Base-by-base conservation (phyloP, 2,888 invertebrate genomes). In the Tiphia femorata region DNA sequence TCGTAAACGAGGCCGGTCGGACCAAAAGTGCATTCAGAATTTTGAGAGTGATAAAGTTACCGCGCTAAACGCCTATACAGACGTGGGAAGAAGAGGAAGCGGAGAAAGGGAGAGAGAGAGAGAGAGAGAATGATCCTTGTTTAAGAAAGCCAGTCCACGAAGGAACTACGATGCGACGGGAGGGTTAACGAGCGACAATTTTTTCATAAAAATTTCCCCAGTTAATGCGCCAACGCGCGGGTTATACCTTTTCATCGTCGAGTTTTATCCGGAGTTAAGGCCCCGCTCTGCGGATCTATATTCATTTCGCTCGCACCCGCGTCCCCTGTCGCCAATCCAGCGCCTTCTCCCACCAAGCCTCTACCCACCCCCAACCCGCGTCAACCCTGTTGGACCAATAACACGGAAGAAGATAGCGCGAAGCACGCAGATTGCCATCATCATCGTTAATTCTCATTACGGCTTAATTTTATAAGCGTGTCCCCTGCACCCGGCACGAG, bases 391-490 rank as follows among this genome's bases (percentile, higher is more conserved):
- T 40, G 44, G 35, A 47, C 38, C 58, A 65, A 62, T 70, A 66
- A 49, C 53, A 23, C 53, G 46, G 16, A 33, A 40, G 40, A 49
- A 63, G 56, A 58, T 62, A 67, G 54, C 59, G 38, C 44, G 33
- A 43, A 38, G 46, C 29, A 43, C 46, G 52, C 47, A 67, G 62
- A 72, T 69, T 63, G 62, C 68, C 59, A 61, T 64, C 64, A 55
- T 71, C 62, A 38, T 57, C 72, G 59, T 73, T 72, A 68, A 69
- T 72, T 67, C 68, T 71, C 60, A 57, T 72, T 71, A 71, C 42
- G 33, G 37, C 48, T 59, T 73, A 71, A 72, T 73, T 71, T 71
- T 63, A 70, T 69, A 59, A 73, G 49, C 54, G 62, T 29, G 60
- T 58, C 57, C 29, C 43, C 43, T n/a, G n/a, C n/a, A n/a, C n/a